Percentiles rank a stretch among this genome's conserved stretches.
Conservation (phyloP, 2,797 vertebrate species). For the Gallinago solitaria region DNA sequence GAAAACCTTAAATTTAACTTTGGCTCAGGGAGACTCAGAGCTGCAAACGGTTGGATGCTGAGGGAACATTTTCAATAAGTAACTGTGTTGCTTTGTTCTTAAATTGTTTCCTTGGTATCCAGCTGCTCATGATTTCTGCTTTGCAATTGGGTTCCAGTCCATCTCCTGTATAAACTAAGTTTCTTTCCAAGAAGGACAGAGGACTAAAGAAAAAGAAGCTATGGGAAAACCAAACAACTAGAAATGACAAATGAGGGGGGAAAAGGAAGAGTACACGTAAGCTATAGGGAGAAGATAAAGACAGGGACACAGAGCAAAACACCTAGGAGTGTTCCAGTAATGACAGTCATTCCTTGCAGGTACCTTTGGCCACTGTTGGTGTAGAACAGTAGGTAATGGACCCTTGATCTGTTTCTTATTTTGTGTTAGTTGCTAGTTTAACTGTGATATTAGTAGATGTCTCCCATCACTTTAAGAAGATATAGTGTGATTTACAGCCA, state of each 20-base stretch:
- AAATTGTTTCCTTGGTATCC: not conserved
- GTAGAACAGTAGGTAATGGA: not conserved
- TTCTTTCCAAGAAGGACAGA: not conserved
- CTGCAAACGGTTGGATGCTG: not conserved
- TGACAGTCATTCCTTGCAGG: not conserved
- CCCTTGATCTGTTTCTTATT: not conserved
- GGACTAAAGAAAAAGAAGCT: not conserved
- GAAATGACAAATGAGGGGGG: not conserved
- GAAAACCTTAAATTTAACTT: not conserved
- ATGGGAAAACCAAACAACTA: not conserved
- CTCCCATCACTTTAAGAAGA: not conserved
- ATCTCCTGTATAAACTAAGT: not conserved
- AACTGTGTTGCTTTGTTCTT: not conserved
- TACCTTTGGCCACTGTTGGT: not conserved
- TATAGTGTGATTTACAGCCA: not conserved
- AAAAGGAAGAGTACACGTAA: fast-evolving
- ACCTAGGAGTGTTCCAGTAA: not conserved
- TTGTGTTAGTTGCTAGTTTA: not conserved
- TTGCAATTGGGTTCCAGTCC: not conserved
- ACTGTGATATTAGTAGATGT: not conserved
- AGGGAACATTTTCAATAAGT: not conserved
- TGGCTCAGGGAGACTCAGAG: not conserved
- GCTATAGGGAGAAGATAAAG: not conserved
- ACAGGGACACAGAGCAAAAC: not conserved
- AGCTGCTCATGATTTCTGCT: not conserved